phyloP scores from a whole-genome alignment of 2,888 invertebrate species.

The Pterobdella sp. region DNA sequence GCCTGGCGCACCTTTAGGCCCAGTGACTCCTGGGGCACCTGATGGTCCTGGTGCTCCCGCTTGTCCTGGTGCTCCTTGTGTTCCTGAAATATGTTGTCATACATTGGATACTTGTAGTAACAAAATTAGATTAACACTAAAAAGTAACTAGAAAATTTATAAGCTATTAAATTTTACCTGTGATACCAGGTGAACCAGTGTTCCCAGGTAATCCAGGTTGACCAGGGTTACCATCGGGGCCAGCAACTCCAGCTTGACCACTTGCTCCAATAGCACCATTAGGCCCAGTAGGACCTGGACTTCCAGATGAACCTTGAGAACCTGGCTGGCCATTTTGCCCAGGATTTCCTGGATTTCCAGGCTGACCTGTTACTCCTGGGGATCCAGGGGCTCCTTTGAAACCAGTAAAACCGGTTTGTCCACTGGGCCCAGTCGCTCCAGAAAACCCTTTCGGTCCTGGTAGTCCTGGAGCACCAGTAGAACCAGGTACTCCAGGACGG shows the following conservation, averaged over 20 bases:
- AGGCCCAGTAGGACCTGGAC: slow-evolving; percentile 31
- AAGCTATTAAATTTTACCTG: slow-evolving; percentile 19
- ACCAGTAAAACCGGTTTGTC: neutral
- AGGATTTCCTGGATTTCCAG: neutral
- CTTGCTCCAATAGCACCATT: slow-evolving; percentile 30
- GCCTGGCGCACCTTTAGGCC: neutral
- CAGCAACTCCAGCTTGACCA: slow-evolving; percentile 32
- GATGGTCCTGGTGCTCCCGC: neutral
- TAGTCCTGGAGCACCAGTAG: neutral
- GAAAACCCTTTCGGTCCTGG: neutral
- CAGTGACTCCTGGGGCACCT: neutral
- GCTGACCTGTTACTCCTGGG: slow-evolving; percentile 19
- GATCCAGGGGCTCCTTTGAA: neutral
- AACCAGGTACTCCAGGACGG: neutral
- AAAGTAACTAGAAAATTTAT: neutral
- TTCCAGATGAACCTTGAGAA: slow-evolving; percentile 34
- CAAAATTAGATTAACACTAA: neutral
- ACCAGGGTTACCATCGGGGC: slow-evolving; percentile 30
- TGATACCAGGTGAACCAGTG: slow-evolving; percentile 29
- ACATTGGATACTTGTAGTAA: no score
- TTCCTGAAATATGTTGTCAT: no score
- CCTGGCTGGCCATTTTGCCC: no score
- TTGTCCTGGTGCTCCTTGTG: neutral
- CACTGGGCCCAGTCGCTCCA: neutral
- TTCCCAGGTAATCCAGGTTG: slow-evolving; percentile 24